Base-by-base conservation (phyloP, 2,888 invertebrate genomes). In the Ormia ochracea region DNA sequence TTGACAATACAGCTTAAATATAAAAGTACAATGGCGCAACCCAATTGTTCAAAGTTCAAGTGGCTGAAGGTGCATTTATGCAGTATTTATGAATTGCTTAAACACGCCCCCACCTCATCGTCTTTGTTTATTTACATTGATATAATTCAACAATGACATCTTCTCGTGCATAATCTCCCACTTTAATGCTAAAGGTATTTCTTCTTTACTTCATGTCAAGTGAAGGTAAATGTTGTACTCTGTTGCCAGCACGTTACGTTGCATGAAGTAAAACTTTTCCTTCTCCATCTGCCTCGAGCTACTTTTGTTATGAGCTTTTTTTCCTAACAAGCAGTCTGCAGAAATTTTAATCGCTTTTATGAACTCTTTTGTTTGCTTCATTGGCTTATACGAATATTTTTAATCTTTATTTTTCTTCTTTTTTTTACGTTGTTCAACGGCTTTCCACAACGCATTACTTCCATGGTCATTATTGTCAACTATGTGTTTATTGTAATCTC, bases 281-380 rank as follows among this genome's bases (percentile, higher is more conserved):
- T 50, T 28, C 59, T 28, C 21, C 28, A 58, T 52, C 38, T 54
- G 12, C 50, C 12, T 59, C 43, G 10, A 23, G 28, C 58, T 36
- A 19, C 21, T 33, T 26, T n/a, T 45, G 21, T 17, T n/a, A n/a
- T n/a, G n/a, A n/a, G 12, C 38, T 45, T 52, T 48, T 50, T 7
- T 80, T 19, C 28, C 68, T 66, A 52, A 70, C 38, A 75, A 48
- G 52, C 56, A 59, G 56, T 65, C 63, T 75, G 82, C 82, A 65
- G 75, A 73, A 82, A 81, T 81, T 82, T 82, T 82, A 83, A 83
- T 81, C 82, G 79, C 83, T 83, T 83, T 82, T 83, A 82, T 78
- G 48, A 72, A 78, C 79, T 80, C 78, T 77, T 81, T 80, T 81
- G 81, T 78, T 75, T 78, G 78, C 80, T 81, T 83, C 83, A 84